A percentile compares a stretch with the other conserved stretches of the same genome.
Conservation (phyloP, 2,113 vertebrate genomes). For the Uria lomvia region DNA sequence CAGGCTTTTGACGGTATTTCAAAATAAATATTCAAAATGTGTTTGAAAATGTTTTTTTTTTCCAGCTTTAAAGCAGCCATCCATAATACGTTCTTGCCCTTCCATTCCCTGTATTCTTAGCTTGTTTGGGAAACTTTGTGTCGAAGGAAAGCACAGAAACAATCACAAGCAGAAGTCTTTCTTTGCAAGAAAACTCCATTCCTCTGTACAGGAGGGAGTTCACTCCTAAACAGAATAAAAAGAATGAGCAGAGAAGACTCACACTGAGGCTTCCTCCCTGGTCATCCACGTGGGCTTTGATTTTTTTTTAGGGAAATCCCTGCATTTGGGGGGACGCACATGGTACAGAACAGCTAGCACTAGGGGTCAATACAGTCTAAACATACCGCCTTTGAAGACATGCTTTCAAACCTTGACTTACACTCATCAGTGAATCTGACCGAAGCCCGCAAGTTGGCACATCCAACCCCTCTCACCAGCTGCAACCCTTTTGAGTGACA, state of each 20-base stretch:
- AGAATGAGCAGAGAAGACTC: background rate
- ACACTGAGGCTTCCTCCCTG: background rate
- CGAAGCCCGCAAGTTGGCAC: background rate
- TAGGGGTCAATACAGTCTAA: background rate
- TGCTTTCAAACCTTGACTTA: background rate
- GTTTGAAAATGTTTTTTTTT: background rate
- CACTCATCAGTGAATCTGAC: background rate
- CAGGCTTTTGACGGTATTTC: background rate
- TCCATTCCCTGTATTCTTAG: background rate
- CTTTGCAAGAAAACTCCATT: background rate
- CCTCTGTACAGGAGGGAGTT: background rate
- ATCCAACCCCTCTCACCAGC: background rate
- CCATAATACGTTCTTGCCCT: background rate
- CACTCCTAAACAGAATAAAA: background rate
- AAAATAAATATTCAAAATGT: background rate
- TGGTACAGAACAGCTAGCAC: background rate
- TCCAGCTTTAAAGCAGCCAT: background rate
- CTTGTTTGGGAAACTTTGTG: background rate
- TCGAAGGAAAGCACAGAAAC: background rate
- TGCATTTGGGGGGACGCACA: background rate
- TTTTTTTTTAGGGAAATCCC: background rate
- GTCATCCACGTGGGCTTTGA: background rate
- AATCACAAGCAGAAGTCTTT: background rate
- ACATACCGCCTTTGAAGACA: background rate
- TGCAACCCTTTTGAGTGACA: background rate